Conservation (phyloP, 2,113 vertebrate genomes). For the Nesoenas mayeri region DNA sequence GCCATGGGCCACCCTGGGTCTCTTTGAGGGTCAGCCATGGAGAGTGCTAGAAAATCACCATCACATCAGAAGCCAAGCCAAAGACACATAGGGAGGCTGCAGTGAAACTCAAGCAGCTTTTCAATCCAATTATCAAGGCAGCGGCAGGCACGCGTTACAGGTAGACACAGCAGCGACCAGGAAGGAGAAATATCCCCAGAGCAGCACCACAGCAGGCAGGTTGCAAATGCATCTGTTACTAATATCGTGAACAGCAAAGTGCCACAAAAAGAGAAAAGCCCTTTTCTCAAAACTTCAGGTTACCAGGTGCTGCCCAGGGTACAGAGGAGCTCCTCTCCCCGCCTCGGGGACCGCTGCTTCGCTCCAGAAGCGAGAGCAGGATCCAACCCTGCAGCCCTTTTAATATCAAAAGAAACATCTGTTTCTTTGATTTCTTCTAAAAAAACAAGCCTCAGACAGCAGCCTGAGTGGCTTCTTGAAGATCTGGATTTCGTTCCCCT, state of each 20-base stretch:
- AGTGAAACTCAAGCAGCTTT: not conserved
- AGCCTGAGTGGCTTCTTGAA: slow-evolving; percentile 27
- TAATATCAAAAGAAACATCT: slow-evolving; percentile 34
- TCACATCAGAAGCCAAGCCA: not conserved
- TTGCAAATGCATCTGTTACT: not conserved
- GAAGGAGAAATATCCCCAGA: not conserved
- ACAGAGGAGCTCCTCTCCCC: not conserved
- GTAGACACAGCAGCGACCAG: not conserved
- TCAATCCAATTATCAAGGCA: not conserved
- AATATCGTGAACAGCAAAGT: not conserved
- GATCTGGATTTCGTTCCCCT: not conserved
- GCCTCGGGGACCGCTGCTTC: rapidly evolving
- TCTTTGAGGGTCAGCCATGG: not conserved
- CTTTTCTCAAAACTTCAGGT: rapidly evolving
- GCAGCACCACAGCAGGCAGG: not conserved
- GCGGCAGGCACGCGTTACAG: not conserved
- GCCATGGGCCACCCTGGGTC: too few relatives aligned
- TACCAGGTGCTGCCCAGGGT: rapidly evolving
- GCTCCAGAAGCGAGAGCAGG: not conserved
- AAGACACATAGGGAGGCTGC: not conserved
- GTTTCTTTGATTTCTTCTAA: not conserved
- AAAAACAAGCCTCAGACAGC: not conserved
- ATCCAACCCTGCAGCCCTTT: not conserved
- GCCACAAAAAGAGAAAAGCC: not conserved
- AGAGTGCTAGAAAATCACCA: not conserved